Evolutionary conservation across 2,113 vertebrate species (phyloP).

Genomic region (Redunca redunca): DNA sequence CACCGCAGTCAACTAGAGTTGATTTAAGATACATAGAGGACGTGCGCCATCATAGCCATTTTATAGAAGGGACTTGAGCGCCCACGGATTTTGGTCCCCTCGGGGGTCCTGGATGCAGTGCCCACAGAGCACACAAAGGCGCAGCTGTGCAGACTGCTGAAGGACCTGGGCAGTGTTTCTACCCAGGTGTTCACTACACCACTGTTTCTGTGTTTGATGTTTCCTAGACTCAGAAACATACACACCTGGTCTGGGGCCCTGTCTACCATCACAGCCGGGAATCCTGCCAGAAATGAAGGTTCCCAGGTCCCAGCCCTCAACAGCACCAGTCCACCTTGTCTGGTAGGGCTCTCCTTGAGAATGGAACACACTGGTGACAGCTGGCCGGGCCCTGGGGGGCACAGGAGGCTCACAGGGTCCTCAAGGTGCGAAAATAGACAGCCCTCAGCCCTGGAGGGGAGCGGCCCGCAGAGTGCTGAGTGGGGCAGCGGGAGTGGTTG

Average conservation of each 20-base stretch:
- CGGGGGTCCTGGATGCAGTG: background rate
- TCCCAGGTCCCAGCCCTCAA: background rate
- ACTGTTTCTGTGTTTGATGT: background rate
- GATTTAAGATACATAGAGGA: background rate
- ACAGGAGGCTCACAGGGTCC: background rate
- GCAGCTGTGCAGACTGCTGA: fast-evolving
- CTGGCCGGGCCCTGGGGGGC: background rate
- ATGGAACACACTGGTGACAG: background rate
- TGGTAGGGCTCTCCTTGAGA: background rate
- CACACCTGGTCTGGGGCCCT: background rate
- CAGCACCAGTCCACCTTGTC: background rate
- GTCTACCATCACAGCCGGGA: background rate
- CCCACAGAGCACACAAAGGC: no score
- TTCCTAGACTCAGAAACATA: background rate
- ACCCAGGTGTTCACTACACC: no score
- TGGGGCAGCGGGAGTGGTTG: background rate
- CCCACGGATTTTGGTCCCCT: background rate
- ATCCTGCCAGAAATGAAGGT: background rate
- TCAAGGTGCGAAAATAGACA: no score
- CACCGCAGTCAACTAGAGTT: background rate
- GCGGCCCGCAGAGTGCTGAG: background rate
- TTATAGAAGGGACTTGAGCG: background rate
- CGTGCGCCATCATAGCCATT: no score
- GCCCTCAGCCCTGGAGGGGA: background rate
- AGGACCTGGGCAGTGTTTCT: background rate